Evolutionary conservation across 2,888 invertebrate species (phyloP).

Genomic region (Aphodius sticticus): DNA sequence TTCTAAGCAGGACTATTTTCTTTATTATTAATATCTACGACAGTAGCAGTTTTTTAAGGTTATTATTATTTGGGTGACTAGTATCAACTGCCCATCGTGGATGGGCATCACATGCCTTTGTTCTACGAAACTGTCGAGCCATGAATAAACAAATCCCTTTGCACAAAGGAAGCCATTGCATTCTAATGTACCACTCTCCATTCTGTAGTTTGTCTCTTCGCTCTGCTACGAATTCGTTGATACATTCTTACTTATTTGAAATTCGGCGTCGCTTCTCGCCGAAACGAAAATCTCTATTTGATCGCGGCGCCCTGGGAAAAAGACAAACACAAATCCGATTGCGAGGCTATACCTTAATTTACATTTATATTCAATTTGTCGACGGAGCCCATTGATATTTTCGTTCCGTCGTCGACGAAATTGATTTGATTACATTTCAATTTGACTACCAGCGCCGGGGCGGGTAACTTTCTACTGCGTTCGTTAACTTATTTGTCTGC

Average conservation of each 20-base stretch:
- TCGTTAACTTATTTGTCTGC: neutral
- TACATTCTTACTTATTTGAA: neutral
- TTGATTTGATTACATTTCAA: slow-evolving; percentile 4
- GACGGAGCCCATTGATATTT: neutral
- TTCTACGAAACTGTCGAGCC: no score
- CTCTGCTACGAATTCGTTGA: neutral
- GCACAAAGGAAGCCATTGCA: no score
- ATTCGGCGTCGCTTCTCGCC: neutral
- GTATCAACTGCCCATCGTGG: no score
- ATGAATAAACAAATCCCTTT: no score
- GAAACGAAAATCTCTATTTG: slow-evolving; percentile 18
- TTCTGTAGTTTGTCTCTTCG: no score
- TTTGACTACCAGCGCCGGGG: neutral
- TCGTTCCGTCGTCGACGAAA: neutral
- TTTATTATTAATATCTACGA: no score
- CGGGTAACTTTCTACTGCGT: neutral
- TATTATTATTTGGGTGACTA: no score
- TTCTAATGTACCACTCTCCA: no score
- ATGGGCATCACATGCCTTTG: no score
- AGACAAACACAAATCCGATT: slow-evolving; percentile 18
- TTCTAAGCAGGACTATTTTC: no score
- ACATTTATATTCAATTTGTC: slow-evolving; percentile 26
- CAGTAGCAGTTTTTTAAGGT: no score
- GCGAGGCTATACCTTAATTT: slow-evolving; percentile 20
- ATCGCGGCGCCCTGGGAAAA: slow-evolving; percentile 11